These are phyloP conservation scores for Loriculus beryllinus DNA, from an alignment of 2,797 vertebrate genomes.

Conservation along the genomic window DNA sequence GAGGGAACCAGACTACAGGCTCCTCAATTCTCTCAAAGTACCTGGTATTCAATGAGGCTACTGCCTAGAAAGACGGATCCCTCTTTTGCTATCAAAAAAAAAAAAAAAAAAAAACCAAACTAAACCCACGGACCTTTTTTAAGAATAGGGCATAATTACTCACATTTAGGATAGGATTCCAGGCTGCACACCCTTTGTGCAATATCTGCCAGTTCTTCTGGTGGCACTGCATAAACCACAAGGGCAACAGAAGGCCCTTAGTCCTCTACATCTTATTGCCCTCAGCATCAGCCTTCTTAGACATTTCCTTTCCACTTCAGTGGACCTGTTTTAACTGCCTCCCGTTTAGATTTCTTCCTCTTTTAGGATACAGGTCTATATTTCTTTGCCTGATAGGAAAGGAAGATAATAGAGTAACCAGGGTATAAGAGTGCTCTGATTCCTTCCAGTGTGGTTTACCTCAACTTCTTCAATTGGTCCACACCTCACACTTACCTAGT, in stretches of 20 bases:
- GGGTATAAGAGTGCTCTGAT: neutral
- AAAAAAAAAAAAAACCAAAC: fast-evolving
- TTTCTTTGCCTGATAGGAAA: neutral
- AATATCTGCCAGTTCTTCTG: neutral
- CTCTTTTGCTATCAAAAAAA: neutral
- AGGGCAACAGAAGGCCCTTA: neutral
- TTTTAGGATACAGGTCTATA: neutral
- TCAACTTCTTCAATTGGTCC: neutral
- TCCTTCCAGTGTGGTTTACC: neutral
- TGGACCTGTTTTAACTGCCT: neutral
- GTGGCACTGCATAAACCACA: neutral
- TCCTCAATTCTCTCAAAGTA: neutral
- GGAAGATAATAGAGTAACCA: neutral
- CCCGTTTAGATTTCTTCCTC: neutral
- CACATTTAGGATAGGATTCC: neutral
- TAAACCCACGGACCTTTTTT: neutral
- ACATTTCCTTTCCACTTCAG: neutral
- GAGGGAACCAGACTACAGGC: fast-evolving
- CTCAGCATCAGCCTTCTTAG: neutral
- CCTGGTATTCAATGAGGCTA: neutral
- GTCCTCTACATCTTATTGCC: neutral
- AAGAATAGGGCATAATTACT: neutral
- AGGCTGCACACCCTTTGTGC: neutral
- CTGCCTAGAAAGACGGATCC: neutral
- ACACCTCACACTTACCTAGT: neutral